Conservation (phyloP, 2,113 vertebrate genomes). For the Pygoscelis antarcticus region DNA sequence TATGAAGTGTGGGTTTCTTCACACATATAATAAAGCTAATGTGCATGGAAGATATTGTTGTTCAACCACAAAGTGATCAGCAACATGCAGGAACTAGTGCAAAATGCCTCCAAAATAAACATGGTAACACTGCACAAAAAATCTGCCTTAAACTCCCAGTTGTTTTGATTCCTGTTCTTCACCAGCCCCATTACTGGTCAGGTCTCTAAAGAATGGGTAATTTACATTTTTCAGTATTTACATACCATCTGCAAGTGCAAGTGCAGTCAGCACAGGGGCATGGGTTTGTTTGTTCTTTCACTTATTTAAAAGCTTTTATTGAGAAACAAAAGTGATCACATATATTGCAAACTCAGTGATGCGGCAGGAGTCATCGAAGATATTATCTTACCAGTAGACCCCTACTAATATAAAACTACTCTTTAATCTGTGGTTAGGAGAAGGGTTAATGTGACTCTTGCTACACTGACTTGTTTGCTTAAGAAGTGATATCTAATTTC, state of each 20-base stretch:
- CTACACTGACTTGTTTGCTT: constrained; percentile 18
- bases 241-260: constrained; percentile 5
- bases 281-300: neutral
- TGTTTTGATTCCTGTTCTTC: neutral
- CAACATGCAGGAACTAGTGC: neutral
- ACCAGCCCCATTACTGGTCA: neutral
- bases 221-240: constrained; percentile 32
- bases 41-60: neutral
- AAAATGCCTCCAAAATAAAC: neutral
- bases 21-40: neutral
- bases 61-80: neutral
- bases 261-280: neutral
- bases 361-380: neutral
- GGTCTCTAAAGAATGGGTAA: neutral
- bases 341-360: neutral
- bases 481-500: constrained; percentile 14
- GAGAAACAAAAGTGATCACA: neutral
- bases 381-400: neutral
- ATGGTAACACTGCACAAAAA: neutral
- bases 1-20: neutral
- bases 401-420: neutral
- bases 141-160: neutral
- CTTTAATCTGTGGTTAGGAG: constrained; percentile 22
- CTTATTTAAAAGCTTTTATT: constrained; percentile 9
- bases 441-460: constrained; percentile 19